Base-by-base conservation (phyloP, 92 coral and sea anemone genomes). In the Bergia puertoricense region DNA sequence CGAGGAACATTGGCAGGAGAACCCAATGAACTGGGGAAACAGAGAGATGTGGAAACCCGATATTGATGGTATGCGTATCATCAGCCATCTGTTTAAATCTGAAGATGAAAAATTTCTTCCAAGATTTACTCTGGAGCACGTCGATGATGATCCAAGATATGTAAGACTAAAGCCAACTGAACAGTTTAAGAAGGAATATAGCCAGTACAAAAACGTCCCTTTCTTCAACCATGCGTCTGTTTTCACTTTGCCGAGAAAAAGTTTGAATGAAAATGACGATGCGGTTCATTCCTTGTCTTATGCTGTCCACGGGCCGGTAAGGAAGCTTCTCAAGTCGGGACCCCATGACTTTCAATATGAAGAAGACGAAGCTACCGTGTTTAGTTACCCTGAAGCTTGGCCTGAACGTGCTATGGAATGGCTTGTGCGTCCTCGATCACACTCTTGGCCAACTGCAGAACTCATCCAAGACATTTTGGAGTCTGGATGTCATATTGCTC, bases 381-480 rank as follows among this genome's bases (percentile, higher is more conserved):
- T 94, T 79, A 89, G 80, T 81, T 94, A 88, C 73, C 95, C 97
- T 7, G 37, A 20, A 4, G 90, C 92, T 8, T 94, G 97, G 95
- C 97, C 95, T 44, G 95, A 89, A 68, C 87, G 88, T 8, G 97
- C 97, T 14, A 94, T 93, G 95, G 94, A 94, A n/a, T 94, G 95
- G 97, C 44, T 94, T 79, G 79, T 89, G 22, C 95, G 94, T 65
- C 77, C 90, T 6, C 97, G 97, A 59, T 77, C 85, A 69, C 85
- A 88, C 54, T 80, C 89, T 30, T 94, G 97, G 97, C 97, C 97
- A 45, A 93, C 97, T 43, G 89, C 94, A 45, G 93, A 90, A 16
- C 90, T 94, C 16, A 89, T 94, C 37, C 92, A 93, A 78, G 94
- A 94, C 22, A 91, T 94, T 30, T 54, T 94, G 51, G 97, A 94